phyloP scores from a whole-genome alignment of 2,797 vertebrate genomes.

The Sternarchorhynchus goeldii region DNA sequence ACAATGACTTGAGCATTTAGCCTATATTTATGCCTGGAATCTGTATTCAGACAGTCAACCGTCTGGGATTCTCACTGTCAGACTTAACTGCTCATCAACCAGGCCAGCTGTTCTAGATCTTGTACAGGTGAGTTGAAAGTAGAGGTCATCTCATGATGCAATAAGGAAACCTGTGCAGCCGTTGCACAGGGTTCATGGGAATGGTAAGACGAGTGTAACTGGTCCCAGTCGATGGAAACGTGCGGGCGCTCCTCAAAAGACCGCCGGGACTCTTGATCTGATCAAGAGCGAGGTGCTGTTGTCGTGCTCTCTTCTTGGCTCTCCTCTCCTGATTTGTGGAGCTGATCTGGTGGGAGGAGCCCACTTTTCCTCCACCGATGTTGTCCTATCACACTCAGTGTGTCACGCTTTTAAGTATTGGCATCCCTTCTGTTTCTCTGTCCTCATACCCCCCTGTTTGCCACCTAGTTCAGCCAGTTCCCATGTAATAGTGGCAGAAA shows the following conservation, averaged over 20 bases:
- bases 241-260: not conserved
- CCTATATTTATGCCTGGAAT: too few relatives aligned
- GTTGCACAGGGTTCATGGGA: not conserved
- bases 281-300: not conserved
- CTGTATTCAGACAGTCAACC: too few relatives aligned
- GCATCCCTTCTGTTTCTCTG: constrained; percentile 71
- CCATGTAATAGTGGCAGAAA: constrained; percentile 70
- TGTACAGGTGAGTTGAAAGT: too few relatives aligned
- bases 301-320: not conserved
- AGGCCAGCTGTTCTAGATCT: too few relatives aligned
- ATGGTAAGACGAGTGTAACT: not conserved
- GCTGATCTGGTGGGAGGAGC: constrained; percentile 30
- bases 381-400: constrained; percentile 51
- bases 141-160: too few relatives aligned
- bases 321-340: not conserved
- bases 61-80: too few relatives aligned
- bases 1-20: not conserved
- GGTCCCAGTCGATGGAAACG: too few relatives aligned
- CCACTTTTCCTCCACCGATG: constrained; percentile 39
- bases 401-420: constrained; percentile 46
- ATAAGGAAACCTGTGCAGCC: too few relatives aligned
- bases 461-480: constrained; percentile 77
- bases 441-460: constrained; percentile 69
- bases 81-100: too few relatives aligned
- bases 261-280: not conserved